phyloP scores from a whole-genome alignment of 2,113 vertebrate genomes.

The Aythya baeri region DNA sequence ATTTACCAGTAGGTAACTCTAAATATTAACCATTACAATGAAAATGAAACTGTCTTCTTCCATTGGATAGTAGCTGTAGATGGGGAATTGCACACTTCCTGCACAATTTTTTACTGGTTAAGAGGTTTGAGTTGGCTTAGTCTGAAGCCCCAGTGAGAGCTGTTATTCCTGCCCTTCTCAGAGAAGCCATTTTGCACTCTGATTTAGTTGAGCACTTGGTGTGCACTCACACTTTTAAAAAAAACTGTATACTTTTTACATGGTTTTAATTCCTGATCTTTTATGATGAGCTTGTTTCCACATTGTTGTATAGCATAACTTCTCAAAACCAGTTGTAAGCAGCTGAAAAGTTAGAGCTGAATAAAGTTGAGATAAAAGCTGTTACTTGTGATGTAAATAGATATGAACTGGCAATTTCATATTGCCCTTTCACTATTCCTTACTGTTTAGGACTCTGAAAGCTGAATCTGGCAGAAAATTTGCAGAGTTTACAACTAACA shows the following conservation, averaged over 20 bases:
- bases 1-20: background rate
- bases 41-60: background rate
- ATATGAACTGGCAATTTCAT: constrained; percentile 16
- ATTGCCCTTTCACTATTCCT: background rate
- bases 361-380: background rate
- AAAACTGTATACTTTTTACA: background rate
- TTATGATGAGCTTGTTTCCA: background rate
- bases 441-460: background rate
- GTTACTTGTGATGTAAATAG: background rate
- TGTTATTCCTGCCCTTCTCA: background rate
- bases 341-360: background rate
- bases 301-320: background rate
- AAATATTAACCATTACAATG: background rate
- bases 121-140: background rate
- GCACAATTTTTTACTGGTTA: background rate
- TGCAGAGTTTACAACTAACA: background rate
- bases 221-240: background rate
- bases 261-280: background rate
- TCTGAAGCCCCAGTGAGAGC: background rate
- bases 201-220: background rate
- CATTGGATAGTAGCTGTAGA: background rate
- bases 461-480: background rate
- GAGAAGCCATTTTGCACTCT: background rate
- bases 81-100: background rate
- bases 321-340: background rate